Base-by-base conservation (phyloP, 92 coral and sea anemone species). In the Bergia puertoricense region DNA sequence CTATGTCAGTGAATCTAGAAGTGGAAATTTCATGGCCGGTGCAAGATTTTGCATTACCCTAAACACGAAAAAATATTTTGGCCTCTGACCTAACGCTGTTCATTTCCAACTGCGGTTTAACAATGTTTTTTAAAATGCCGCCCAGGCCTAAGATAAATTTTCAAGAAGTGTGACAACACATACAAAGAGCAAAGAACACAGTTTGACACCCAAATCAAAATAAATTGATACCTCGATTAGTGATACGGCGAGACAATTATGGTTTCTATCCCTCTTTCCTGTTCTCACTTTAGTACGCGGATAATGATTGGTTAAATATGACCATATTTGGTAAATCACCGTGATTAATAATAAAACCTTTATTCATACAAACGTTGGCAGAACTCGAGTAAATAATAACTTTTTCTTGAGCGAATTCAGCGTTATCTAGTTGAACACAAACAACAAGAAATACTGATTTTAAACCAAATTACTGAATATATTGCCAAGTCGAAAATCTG, bases 161-260 rank as follows among this genome's bases (percentile, higher is more conserved):
- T 44, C 22, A 48, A 45, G 54, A 84, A 84, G 36, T 46, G 78
- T 83, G 86, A 83, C 86, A 83, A 83, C 78, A 30, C 74, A 23
- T 83, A 65, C 2, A 54, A 44, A 45, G 40, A 84, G 79, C 75
- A 71, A 69, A 84, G 71, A 41, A 82, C 79, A 44, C 87, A 84
- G 87, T 84, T 84, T 72, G 87, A 84, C 87, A 84, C 79, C 79
- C 87, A 45, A 84, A 71, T 84, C 67, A 84, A 68, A 84, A 84
- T 84, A 69, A 84, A 45, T 84, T 84, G 87, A 84, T 84, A 84
- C 87, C 86, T 48, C 87, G 87, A 69, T 84, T 84, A 84, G 66
- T 71, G 22, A 84, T 84, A 71, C 37, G 87, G 74, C 87, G 87
- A 84, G 87, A 84, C 87, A 76, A 76, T 76, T 76, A 76, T 11